Conservation (phyloP, 2,113 vertebrate species). For the Capricornis sumatraensis region DNA sequence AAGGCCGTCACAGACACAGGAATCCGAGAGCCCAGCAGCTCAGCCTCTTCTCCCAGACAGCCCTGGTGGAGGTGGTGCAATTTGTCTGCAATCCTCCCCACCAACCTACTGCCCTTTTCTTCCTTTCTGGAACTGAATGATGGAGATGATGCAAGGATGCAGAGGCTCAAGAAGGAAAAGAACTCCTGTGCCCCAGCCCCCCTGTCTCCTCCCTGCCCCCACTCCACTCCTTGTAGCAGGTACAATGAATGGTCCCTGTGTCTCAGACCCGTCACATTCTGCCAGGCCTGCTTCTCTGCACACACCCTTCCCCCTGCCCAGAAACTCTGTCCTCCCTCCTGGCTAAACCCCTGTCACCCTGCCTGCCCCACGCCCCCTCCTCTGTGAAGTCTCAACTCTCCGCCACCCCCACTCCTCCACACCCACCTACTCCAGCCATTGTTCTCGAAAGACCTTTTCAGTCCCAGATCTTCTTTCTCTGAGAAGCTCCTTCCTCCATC, state of each 20-base stretch:
- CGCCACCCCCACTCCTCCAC: fast-evolving
- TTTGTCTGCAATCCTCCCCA: neutral
- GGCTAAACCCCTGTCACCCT: neutral
- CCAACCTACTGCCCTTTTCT: neutral
- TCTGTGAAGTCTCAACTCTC: too few relatives aligned
- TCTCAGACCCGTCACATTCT: fast-evolving
- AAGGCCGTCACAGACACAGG: fast-evolving
- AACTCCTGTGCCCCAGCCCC: fast-evolving
- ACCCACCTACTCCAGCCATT: neutral
- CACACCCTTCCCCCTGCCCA: neutral
- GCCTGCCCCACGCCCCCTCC: too few relatives aligned
- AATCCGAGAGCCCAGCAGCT: neutral
- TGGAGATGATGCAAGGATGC: too few relatives aligned
- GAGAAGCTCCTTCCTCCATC: neutral
- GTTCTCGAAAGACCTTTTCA: neutral
- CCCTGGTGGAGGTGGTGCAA: neutral
- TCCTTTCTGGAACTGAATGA: neutral
- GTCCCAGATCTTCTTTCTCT: neutral
- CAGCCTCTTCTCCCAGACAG: neutral
- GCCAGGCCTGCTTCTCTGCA: neutral
- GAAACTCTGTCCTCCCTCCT: neutral
- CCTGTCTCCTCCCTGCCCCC: too few relatives aligned
- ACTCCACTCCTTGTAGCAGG: neutral
- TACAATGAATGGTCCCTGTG: fast-evolving
- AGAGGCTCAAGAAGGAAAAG: neutral